Base-by-base conservation (phyloP, 2,113 vertebrate species). In the Gila orcuttii region DNA sequence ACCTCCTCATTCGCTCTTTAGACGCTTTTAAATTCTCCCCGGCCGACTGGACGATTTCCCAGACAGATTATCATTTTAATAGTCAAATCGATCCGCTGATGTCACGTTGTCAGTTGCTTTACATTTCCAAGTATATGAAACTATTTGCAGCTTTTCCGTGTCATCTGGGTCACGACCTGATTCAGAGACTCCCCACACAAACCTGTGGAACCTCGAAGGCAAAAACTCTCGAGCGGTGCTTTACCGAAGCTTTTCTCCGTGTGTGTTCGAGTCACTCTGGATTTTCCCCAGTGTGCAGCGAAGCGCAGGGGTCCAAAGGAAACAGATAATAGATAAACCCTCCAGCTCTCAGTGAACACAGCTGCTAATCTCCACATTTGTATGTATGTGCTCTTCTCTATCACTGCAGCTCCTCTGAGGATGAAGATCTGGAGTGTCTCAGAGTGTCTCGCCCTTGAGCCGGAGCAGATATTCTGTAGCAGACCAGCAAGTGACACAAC, bases 361-460 rank as follows among this genome's bases (percentile, higher is more conserved):
- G 79, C 79, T 33, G 62, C 62, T 69, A 50, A 82, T 50, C 78
- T 62, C 31, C 36, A 62, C 78, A 62, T 80, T 80, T 80, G 59
- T 80, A 25, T 45, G 78, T 80, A 80, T 80, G 78, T 80, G 33
- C 21, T 80, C 36, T 80, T 79, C 36, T 80, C 57, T 62, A 45
- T 80, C 57, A 23, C 39, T 52, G 62, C 25, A 68, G 42, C 0
- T 81, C 60, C 42, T 66, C 12, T 81, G n/a, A 81, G n/a, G 13
- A 80, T 64, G 36, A 15, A 45, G 79, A 82, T 52, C 79, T 68
- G 62, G 42, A 66, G 79, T 45, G 17, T 28, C 7, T 31, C 39
- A 31, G 79, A 66, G 59, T 50, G 39, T 82, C 79, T 66, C 68
- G 36, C 36, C 68, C 36, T 23, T 42, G 9, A 71, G 36, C 68